Base-by-base conservation (phyloP, 2,113 vertebrate genomes). In the Ibidorhyncha struthersii region DNA sequence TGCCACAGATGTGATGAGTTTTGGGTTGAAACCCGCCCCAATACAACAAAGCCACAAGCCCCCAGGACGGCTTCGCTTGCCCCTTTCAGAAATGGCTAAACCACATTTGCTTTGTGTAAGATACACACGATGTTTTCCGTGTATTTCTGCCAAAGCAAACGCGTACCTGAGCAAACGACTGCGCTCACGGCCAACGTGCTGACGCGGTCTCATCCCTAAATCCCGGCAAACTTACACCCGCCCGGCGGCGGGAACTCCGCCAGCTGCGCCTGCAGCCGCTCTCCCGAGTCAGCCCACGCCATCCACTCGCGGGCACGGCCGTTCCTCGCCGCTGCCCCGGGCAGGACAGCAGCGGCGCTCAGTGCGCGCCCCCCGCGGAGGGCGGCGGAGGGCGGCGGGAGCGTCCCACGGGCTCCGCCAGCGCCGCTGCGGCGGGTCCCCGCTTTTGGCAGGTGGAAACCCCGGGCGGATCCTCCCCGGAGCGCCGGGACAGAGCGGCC, bases 161-260 rank as follows among this genome's bases (percentile, higher is more conserved):
- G n/a, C 0, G 5, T 21, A 34, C 5, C 4, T 3, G 12, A 59
- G 55, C 1, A 0, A 71, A 27, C 18, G 17, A 18, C 32, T 5
- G 9, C 14, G 2, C 2, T 18, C 32, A 36, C 5, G 27, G 62
- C 30, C 86, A 27, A 5, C 13, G n/a, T 27, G 56, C 49, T 40
- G 45, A 58, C 14, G 14, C 32, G 10, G 19, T 18, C 55, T 50
- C 22, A 21, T 4, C 47, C n/a, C 20, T 20, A 25, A 62, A 78
- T 79, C 30, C 5, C 18, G 43, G 14, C 45, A 34, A 21, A 50
- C 2, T 27, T 50, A 9, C 4, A 13, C 8, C 16, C 23, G 36
- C 30, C 18, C 77, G 30, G 14, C 0, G 9, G 50, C 1, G 26
- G 50, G 45, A 21, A 3, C 45, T 10, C 45, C 9, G 45, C 8